Percentiles rank a stretch among this genome's conserved stretches.
phyloP scores from a whole-genome alignment of 2,113 vertebrate species.

The Clarias batrachus region DNA sequence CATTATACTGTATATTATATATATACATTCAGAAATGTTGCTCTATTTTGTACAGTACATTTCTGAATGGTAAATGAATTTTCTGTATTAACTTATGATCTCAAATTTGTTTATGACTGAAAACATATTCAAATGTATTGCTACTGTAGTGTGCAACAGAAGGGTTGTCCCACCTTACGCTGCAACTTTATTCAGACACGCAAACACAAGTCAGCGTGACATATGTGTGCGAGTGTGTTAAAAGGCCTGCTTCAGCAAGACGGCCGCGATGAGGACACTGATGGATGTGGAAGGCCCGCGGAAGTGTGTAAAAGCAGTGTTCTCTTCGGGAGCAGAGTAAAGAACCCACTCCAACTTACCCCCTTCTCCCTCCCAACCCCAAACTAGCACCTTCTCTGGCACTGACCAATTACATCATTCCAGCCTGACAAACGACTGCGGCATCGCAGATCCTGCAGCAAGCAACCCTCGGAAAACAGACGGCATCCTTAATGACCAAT shows the following conservation, averaged over 20 bases:
- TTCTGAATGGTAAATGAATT: not conserved
- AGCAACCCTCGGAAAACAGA: not conserved
- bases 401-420: constrained; percentile 32
- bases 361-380: not conserved
- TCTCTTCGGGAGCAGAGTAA: not conserved
- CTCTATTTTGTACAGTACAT: not conserved
- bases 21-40: not conserved
- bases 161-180: constrained; percentile 1
- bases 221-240: constrained; percentile 18
- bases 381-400: constrained; percentile 19
- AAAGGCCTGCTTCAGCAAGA: constrained; percentile 32
- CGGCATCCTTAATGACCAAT: constrained; percentile 14
- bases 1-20: not conserved
- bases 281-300: constrained; percentile 30
- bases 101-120: not conserved
- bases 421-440: constrained; percentile 33
- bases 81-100: not conserved
- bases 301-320: constrained; percentile 1
- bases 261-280: constrained; percentile 17
- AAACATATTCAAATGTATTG: not conserved
- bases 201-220: not conserved
- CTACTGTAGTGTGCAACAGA: constrained; percentile 1
- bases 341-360: not conserved
- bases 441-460: constrained; percentile 19
- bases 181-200: constrained; percentile 27